Percentiles rank a stretch among this genome's conserved stretches.
Evolutionary conservation across 2,797 vertebrate genomes (phyloP).

Genomic region (Rallus crepitans): DNA sequence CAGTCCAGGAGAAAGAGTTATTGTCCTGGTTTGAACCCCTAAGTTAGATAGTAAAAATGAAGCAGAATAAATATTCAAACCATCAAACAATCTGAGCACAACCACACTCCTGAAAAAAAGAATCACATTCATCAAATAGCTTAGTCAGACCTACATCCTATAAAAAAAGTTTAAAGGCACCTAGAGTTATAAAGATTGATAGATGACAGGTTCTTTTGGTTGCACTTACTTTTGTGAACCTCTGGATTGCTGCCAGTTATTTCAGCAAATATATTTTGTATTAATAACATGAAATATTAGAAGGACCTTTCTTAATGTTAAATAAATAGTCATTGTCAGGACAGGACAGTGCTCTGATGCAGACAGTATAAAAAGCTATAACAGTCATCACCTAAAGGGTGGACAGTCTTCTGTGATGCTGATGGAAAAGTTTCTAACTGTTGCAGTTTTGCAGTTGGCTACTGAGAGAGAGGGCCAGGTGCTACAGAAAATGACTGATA

Average conservation of each 20-base stretch:
- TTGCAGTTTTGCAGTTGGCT: too few relatives aligned
- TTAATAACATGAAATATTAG: not conserved
- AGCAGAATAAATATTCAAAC: not conserved
- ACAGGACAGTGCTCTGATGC: not conserved
- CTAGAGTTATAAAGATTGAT: not conserved
- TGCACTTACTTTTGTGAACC: not conserved
- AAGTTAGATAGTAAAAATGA: not conserved
- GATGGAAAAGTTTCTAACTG: not conserved
- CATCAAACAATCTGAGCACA: not conserved
- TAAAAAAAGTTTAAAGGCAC: not conserved
- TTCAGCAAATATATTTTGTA: not conserved
- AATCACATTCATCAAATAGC: not conserved
- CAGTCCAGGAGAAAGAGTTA: not conserved
- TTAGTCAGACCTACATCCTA: not conserved
- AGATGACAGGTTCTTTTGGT: not conserved
- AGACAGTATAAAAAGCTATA: not conserved
- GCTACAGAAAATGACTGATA: too few relatives aligned
- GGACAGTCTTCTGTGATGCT: not conserved
- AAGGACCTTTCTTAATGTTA: not conserved
- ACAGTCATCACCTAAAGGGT: not conserved
- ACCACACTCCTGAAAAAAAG: accelerated
- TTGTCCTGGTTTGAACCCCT: not conserved
- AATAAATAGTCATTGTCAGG: not conserved
- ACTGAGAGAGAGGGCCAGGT: too few relatives aligned
- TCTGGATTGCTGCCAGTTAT: not conserved